phyloP scores from a whole-genome alignment of 2,113 vertebrate genomes.

The Alosa alosa region DNA sequence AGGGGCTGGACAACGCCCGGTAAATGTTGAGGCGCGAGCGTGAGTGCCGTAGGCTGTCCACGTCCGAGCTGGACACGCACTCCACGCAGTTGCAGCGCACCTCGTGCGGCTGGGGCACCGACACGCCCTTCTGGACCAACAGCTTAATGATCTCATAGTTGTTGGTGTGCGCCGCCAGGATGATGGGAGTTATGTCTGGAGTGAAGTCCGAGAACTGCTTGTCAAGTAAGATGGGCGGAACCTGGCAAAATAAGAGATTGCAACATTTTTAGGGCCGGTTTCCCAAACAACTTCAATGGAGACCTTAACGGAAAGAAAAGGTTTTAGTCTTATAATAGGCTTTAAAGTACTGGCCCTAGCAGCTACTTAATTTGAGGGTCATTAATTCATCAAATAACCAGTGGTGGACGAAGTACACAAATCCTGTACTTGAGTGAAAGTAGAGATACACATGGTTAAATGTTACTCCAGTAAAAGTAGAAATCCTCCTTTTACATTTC shows the following conservation, averaged over 20 bases:
- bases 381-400: not conserved
- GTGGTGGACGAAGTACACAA: too few relatives aligned
- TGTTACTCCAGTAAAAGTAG: too few relatives aligned
- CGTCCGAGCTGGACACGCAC: slow-evolving; percentile 93
- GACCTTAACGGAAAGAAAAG: too few relatives aligned
- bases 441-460: too few relatives aligned
- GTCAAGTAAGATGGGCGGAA: slow-evolving; percentile 93
- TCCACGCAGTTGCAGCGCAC: slow-evolving; percentile 97
- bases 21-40: slow-evolving; percentile 97
- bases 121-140: slow-evolving; percentile 94
- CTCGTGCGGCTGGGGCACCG: slow-evolving; percentile 91
- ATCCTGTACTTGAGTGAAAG: too few relatives aligned
- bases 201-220: slow-evolving; percentile 99
- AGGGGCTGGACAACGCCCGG: slow-evolving; percentile 91
- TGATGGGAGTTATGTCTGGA: slow-evolving; percentile 96
- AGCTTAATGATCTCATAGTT: slow-evolving; percentile 99
- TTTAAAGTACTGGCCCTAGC: too few relatives aligned
- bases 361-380: not conserved
- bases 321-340: too few relatives aligned
- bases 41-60: slow-evolving; percentile 95
- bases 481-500: too few relatives aligned
- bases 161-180: slow-evolving; percentile 97
- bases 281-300: too few relatives aligned
- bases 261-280: not conserved
- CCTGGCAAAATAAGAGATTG: slow-evolving; percentile 65